Evolutionary conservation across 2,113 vertebrate genomes (phyloP).

Genomic region (Xiphophorus hellerii): DNA sequence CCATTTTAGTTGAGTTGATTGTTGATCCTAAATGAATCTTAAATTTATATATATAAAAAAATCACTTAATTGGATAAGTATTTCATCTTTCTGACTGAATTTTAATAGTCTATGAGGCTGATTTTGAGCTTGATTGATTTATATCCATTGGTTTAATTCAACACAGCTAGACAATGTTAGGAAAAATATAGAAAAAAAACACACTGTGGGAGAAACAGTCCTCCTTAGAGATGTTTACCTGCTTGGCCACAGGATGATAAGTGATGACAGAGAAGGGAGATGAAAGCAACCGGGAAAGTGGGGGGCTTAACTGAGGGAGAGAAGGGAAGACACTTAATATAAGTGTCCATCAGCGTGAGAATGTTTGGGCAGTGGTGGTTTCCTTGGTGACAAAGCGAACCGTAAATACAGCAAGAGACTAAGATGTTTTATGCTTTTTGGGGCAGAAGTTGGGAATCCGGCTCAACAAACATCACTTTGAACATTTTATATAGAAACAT

Average conservation of each 20-base stretch:
- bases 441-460: constrained; percentile 39
- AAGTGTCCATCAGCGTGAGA: constrained; percentile 65
- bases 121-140: background rate
- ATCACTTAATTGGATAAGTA: too few relatives aligned
- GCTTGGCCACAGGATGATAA: constrained; percentile 48
- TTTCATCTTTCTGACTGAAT: background rate
- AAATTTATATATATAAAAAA: too few relatives aligned
- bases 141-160: background rate
- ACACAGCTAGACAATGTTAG: background rate
- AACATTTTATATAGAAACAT: constrained; percentile 51
- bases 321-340: constrained; percentile 66
- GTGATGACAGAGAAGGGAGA: constrained; percentile 46
- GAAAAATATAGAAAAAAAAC: constrained; percentile 23
- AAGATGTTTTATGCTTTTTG: constrained; percentile 62
- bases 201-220: constrained; percentile 13
- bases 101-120: background rate
- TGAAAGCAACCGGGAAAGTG: constrained; percentile 12
- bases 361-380: constrained; percentile 79
- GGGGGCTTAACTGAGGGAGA: constrained; percentile 28
- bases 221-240: constrained; percentile 67
- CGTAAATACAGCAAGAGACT: constrained; percentile 69
- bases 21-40: too few relatives aligned
- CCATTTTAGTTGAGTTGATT: too few relatives aligned
- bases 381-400: constrained; percentile 75
- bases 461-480: constrained; percentile 54